Base-by-base conservation (phyloP, 2,113 vertebrate species). In the Gambusia holbrooki region DNA sequence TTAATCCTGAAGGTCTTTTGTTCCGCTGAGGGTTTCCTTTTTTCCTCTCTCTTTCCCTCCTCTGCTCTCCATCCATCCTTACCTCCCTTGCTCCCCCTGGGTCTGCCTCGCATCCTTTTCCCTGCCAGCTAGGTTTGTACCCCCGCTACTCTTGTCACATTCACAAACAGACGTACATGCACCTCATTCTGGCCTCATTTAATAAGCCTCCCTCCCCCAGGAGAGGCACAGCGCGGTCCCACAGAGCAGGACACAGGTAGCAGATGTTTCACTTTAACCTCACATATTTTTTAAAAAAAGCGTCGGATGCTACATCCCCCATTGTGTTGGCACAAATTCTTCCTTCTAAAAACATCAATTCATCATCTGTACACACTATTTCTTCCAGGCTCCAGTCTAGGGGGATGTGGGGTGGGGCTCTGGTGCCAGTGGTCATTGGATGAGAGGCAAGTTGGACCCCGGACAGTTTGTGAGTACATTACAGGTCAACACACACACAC, bases 1-100 rank as follows among this genome's bases (percentile, higher is more conserved):
- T 95, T 95, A 94, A 95, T 95, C 93, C 92, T 94, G 92, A 94
- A 94, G 93, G 93, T 93, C 92, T 93, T 94, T 94, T 93, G 91
- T 94, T 93, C 92, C 88, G 63, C 91, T 89, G 92, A 93, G 91
- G 80, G 82, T 92, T 90, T 58, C n/a, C 25, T 25, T 90, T 58
- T 58, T 58, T 8, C 10, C 22, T 9, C 86, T 85, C 85, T 88
- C 85, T 83, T 74, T 87, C 81, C 84, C 85, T 84, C 81, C 32
- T 73, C 86, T 83, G 76, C 90, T 88, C 79, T 87, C 81, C 90
- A 91, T 89, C 85, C 87, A 92, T 89, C 89, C 87, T 88, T 73
- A 66, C 85, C 84, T 82, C 78, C 83, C 74, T 62, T 65, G 1
- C 87, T 58, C 66, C 87, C 75, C 79, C 71, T 74, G 74, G 61